Evolutionary conservation across 2,113 vertebrate species (phyloP).

Genomic region (Diadophis punctatus): DNA sequence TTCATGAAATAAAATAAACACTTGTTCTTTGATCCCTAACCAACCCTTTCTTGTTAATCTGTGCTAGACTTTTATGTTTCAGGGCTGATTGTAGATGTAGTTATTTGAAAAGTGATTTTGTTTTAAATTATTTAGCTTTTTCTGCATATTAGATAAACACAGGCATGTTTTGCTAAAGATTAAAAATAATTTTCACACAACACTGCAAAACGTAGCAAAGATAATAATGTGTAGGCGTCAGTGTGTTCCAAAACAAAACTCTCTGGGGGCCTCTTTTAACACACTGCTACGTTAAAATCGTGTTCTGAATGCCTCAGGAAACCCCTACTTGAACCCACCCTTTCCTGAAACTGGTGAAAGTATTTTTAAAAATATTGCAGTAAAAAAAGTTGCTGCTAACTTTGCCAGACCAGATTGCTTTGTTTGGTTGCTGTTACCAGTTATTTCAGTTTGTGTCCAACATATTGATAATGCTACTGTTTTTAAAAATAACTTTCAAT

Average conservation of each 20-base stretch:
- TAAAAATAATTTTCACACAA: slow-evolving; percentile 78
- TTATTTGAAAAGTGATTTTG: slow-evolving; percentile 76
- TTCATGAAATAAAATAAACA: slow-evolving; percentile 74
- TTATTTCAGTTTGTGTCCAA: not conserved
- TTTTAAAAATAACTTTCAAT: not conserved
- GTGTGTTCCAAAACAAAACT: slow-evolving; percentile 78
- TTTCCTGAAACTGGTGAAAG: slow-evolving; percentile 78
- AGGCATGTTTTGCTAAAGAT: slow-evolving; percentile 71
- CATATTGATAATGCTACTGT: slow-evolving; percentile 31
- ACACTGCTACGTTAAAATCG: slow-evolving; percentile 60
- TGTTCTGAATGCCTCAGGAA: slow-evolving; percentile 76
- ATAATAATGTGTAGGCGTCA: slow-evolving; percentile 73
- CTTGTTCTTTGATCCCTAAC: slow-evolving; percentile 70
- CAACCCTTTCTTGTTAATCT: slow-evolving; percentile 75
- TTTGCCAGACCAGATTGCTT: slow-evolving; percentile 35
- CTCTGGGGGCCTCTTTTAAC: slow-evolving; percentile 72
- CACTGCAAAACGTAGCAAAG: slow-evolving; percentile 72
- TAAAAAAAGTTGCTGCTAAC: slow-evolving; percentile 23
- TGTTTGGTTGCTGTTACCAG: slow-evolving; percentile 53
- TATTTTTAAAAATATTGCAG: slow-evolving; percentile 59
- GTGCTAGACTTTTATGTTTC: slow-evolving; percentile 76
- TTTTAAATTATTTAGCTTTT: slow-evolving; percentile 73
- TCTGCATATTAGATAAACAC: slow-evolving; percentile 75
- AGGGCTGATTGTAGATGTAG: slow-evolving; percentile 75
- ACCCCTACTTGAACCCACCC: slow-evolving; percentile 76